These are phyloP conservation scores for Campylorhamphus procurvoides DNA, from an alignment of 2,113 vertebrate genomes.

Conservation along the genomic window DNA sequence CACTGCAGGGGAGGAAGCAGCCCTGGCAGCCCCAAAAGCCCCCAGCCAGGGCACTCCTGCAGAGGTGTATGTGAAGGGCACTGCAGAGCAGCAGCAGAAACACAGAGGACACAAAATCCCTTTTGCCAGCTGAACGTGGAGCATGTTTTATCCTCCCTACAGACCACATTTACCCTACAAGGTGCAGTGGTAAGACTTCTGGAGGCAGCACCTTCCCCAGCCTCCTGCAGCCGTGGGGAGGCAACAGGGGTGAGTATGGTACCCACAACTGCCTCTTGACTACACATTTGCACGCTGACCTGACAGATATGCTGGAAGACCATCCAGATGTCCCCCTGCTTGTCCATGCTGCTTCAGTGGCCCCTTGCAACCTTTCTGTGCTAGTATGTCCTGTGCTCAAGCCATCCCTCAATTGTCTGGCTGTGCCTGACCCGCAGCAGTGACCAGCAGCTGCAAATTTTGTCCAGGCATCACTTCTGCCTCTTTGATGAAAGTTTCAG, in stretches of 20 bases:
- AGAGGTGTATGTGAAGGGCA: neutral
- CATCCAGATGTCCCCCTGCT: neutral
- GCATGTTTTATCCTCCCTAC: neutral
- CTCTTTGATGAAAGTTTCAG: constrained; percentile 9
- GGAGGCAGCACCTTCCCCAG: neutral
- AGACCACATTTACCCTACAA: neutral
- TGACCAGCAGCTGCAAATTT: neutral
- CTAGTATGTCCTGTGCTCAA: rapidly evolving
- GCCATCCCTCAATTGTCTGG: rapidly evolving
- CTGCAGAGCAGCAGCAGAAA: neutral
- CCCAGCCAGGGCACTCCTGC: neutral
- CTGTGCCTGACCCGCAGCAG: rapidly evolving
- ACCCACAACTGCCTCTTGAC: rapidly evolving
- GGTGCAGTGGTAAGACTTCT: neutral
- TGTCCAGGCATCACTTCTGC: neutral
- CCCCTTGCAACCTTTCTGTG: neutral
- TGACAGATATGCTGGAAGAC: neutral
- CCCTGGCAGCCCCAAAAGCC: neutral
- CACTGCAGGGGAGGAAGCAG: neutral
- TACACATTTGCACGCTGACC: rapidly evolving
- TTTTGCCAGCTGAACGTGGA: neutral
- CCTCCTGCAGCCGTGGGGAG: neutral
- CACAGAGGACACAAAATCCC: neutral
- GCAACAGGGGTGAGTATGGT: neutral
- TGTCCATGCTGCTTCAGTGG: neutral